These are phyloP conservation scores for human (Homo sapiens) DNA, from an alignment of 2,113 vertebrate genomes.

Conservation along the genomic window GRCh38 chr9:119099001-119099500, in stretches of 20 bases:
- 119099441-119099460: background rate
- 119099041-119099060: too few species aligned
- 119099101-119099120: background rate
- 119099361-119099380: background rate
- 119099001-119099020: background rate
- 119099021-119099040: background rate
- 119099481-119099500: slow-evolving; percentile 7
- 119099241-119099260: background rate
- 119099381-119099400: background rate
- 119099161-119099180: background rate
- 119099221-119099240: background rate
- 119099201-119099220: accelerated
- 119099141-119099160: background rate
- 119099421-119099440: background rate
- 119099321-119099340: background rate
- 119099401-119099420: background rate
- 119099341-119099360: background rate
- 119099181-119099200: background rate
- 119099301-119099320: background rate
- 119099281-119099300: background rate
- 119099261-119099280: background rate
- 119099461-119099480: background rate
- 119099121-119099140: background rate
- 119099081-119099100: background rate
- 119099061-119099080: background rate